Percentiles rank a stretch among this genome's conserved stretches.
These are phyloP conservation scores for Egretta garzetta DNA, from an alignment of 2,113 vertebrate genomes.

Conservation along the genomic window DNA sequence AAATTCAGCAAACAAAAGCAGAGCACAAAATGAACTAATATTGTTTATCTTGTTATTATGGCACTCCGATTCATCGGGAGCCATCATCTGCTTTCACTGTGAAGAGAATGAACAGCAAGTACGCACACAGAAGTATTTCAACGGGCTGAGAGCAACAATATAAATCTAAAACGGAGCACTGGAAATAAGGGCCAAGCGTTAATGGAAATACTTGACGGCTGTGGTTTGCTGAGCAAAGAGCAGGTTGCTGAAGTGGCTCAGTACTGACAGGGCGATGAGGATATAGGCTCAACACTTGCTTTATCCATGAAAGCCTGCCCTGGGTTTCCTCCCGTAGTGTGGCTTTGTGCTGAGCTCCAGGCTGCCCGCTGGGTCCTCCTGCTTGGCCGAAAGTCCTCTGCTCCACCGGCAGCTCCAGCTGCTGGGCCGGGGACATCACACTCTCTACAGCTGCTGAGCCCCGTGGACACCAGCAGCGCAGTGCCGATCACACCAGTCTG, in stretches of 20 bases:
- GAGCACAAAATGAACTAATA: background rate
- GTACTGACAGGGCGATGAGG: background rate
- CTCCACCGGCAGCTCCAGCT: background rate
- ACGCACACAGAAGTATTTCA: background rate
- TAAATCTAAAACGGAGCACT: background rate
- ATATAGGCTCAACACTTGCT: background rate
- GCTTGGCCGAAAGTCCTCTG: background rate
- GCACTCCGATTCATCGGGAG: constrained; percentile 1
- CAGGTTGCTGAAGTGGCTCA: background rate
- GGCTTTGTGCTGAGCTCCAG: background rate
- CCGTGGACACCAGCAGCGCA: rapidly evolving
- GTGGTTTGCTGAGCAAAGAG: background rate
- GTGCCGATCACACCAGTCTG: background rate
- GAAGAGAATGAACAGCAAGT: background rate
- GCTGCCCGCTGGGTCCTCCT: background rate
- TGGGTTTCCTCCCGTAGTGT: background rate
- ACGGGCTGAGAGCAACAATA: background rate
- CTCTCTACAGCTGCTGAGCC: rapidly evolving
- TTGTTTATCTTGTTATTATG: background rate
- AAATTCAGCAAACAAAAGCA: background rate
- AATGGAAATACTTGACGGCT: background rate
- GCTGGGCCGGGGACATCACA: background rate
- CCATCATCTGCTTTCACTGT: background rate
- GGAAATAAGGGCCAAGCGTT: background rate
- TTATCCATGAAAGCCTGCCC: background rate